phyloP scores from a whole-genome alignment of 2,888 invertebrate genomes.

The Aphelenchoides bicaudatus region DNA sequence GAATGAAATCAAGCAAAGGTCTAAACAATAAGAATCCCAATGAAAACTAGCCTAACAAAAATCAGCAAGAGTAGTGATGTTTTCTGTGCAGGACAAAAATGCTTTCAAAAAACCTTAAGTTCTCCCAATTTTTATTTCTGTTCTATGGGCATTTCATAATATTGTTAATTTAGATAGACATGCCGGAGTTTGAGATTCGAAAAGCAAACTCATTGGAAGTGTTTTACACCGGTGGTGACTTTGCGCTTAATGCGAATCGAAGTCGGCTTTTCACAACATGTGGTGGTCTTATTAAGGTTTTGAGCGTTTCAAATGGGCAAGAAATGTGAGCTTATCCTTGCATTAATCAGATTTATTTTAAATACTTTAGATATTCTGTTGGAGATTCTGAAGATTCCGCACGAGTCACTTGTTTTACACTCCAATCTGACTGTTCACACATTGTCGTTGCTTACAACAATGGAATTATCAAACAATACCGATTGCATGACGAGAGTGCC shows the following conservation, averaged over 20 bases:
- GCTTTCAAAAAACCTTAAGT: too few relatives aligned
- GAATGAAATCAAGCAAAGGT: too few relatives aligned
- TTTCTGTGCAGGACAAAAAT: too few relatives aligned
- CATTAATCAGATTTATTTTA: constrained; percentile 26
- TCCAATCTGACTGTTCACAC: constrained; percentile 37
- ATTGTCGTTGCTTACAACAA: constrained; percentile 51
- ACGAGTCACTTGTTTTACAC: constrained; percentile 42
- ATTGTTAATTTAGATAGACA: too few relatives aligned
- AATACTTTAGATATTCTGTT: constrained; percentile 39
- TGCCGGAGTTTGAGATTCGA: constrained; percentile 21
- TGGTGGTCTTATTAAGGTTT: constrained; percentile 48
- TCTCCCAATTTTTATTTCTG: too few relatives aligned
- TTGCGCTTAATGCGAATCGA: constrained; percentile 46
- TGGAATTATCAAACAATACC: constrained; percentile 33
- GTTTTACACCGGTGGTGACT: constrained; percentile 49
- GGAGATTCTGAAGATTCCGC: constrained; percentile 45
- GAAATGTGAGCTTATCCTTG: constrained; percentile 23
- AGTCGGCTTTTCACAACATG: constrained; percentile 48
- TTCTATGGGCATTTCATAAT: too few relatives aligned
- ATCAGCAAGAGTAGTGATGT: too few relatives aligned
- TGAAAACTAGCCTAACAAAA: too few relatives aligned
- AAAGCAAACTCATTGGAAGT: constrained; percentile 27
- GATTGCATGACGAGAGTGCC: constrained; percentile 12
- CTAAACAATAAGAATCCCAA: too few relatives aligned
- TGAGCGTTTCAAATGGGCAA: constrained; percentile 41